Evolutionary conservation across 2,113 vertebrate genomes (phyloP).

Genomic region (Cervus canadensis): DNA sequence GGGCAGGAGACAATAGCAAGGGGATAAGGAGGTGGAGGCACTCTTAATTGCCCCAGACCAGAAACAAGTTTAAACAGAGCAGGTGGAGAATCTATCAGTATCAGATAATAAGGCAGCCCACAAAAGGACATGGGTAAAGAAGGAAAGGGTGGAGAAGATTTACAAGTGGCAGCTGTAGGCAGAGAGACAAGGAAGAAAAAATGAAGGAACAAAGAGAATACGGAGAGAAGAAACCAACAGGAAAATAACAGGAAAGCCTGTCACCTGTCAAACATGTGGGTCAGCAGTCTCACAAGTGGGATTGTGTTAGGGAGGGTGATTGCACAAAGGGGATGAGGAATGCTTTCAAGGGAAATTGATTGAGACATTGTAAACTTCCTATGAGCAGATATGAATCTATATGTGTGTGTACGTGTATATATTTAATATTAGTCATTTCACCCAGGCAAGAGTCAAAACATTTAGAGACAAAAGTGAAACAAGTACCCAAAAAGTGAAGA

Average conservation of each 20-base stretch:
- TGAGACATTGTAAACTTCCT: background rate
- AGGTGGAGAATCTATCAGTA: background rate
- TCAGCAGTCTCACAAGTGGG: background rate
- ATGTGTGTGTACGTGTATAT: background rate
- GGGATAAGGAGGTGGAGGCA: slow-evolving; percentile 18
- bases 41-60: slow-evolving; percentile 10
- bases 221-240: background rate
- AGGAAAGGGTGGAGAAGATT: background rate
- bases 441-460: background rate
- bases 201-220: background rate
- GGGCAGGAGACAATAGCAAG: slow-evolving; percentile 15
- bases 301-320: background rate
- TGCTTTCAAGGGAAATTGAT: background rate
- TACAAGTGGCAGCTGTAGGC: background rate
- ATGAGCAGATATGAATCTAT: background rate
- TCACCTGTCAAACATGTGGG: background rate
- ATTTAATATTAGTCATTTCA: background rate
- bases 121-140: background rate
- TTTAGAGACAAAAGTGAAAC: background rate
- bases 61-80: slow-evolving; percentile 54
- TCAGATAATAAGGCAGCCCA: background rate
- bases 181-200: background rate
- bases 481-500: background rate
- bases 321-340: background rate
- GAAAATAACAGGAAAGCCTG: background rate